Base-by-base conservation (phyloP, 2,888 invertebrate species). In the Platynereis dumerilii region DNA sequence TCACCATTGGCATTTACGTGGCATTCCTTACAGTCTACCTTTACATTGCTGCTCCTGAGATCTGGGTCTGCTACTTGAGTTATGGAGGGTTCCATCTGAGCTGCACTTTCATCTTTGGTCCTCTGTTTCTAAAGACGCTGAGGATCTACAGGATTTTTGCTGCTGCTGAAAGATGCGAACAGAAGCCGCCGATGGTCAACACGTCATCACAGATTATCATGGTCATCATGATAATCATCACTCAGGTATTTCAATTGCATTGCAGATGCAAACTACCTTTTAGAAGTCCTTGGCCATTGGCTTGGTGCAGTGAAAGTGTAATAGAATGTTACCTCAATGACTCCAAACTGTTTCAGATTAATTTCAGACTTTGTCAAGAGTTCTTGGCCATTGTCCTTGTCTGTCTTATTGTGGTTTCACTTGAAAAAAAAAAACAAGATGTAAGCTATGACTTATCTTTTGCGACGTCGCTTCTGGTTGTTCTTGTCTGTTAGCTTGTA, bases 71-170 rank as follows among this genome's bases (percentile, higher is more conserved):
- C 22, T 48, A 48, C 22, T 3, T 48, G 3, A 48, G 48, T 22
- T 48, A 48, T 48, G 48, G 48, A 48, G n/a, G 48, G n/a, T 48
- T 48, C 22, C 48, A 48, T 48, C 48, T 48, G 20, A 48, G 20
- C n/a, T 48, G 48, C 17, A 48, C 48, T 48, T 22, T 48, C 48
- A n/a, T 48, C 3, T 48, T 48, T 48, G 48, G 48, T n/a, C 48
- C 48, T 48, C 48, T 48, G 48, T 22, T 48, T 22, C 22, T 48
- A 3, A 48, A 48, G n/a, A 48, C 48, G 7, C n/a, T 48, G 22
- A 48, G 48, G 48, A 20, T 48, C 3, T 48, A 48, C 22, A n/a
- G 48, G 7, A 48, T 48, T 48, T 48, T 48, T 22, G 22, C 48
- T 12, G 48, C 48, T 20, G 48, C 48, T 5, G 48, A 48, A 48